Evolutionary conservation across 2,888 invertebrate genomes (phyloP).

Genomic region (Drosophila austrosaltans): DNA sequence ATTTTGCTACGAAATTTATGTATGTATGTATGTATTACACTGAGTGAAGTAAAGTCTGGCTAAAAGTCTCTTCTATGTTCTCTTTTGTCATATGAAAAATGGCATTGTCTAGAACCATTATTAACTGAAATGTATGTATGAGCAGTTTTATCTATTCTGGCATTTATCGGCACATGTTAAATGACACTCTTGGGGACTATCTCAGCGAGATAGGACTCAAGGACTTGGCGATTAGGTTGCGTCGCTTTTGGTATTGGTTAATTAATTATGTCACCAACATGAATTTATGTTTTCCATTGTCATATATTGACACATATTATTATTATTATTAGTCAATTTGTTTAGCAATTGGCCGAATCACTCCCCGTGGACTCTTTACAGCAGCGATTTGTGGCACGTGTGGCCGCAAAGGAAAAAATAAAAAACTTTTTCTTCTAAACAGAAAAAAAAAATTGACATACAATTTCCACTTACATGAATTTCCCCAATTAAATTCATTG

Average conservation of each 20-base stretch:
- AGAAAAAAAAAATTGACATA: conserved; percentile 18
- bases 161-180: conserved; percentile 76
- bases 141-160: conserved; percentile 33
- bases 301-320: conserved; percentile 22
- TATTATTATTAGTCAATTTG: conserved; percentile 55
- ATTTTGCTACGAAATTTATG: neutral
- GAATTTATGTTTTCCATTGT: conserved; percentile 29
- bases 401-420: neutral
- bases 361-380: conserved; percentile 50
- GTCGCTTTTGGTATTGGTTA: conserved; percentile 15
- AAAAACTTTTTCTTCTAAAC: conserved; percentile 14
- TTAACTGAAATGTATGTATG: conserved; percentile 70
- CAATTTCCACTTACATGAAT: conserved; percentile 66
- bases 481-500: conserved; percentile 77
- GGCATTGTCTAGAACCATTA: conserved; percentile 70
- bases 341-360: conserved; percentile 26
- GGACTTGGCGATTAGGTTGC: conserved; percentile 33
- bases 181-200: conserved; percentile 73
- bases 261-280: conserved; percentile 39
- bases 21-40: no score
- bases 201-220: conserved; percentile 21
- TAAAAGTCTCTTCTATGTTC: neutral
- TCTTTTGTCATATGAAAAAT: conserved; percentile 60
- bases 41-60: neutral
- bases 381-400: conserved; percentile 59